phyloP scores from a whole-genome alignment of 2,113 vertebrate genomes.

The Apodemus sylvaticus region DNA sequence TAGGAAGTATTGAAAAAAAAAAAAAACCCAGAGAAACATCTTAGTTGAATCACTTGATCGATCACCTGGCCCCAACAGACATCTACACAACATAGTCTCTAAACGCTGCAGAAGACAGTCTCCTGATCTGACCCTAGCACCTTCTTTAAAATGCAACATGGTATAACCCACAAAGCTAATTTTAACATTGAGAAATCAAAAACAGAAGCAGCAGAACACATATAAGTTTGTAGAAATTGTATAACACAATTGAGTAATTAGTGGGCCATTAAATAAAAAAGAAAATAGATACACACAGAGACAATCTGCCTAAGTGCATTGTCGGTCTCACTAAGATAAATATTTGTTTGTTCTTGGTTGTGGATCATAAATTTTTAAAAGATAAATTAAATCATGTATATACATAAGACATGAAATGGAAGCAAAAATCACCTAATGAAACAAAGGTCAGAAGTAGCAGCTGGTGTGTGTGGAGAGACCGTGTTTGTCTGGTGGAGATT shows the following conservation, averaged over 20 bases:
- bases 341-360: background rate
- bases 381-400: too few species aligned
- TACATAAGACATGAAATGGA: background rate
- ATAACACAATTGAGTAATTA: background rate
- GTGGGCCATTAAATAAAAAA: background rate
- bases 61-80: background rate
- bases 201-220: background rate
- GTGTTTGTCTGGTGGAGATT: background rate
- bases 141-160: too few species aligned
- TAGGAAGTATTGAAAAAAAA: background rate
- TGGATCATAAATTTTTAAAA: background rate
- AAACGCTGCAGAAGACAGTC: background rate
- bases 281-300: background rate
- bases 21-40: background rate
- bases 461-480: too few species aligned
- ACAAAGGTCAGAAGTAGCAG: background rate
- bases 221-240: background rate
- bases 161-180: background rate
- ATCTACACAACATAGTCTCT: background rate
- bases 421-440: background rate
- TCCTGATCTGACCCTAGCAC: background rate
- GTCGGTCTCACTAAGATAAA: background rate
- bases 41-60: background rate
- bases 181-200: background rate
- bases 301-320: background rate